Evolutionary conservation across 2,113 vertebrate genomes (phyloP).

Genomic region (Eira barbara): DNA sequence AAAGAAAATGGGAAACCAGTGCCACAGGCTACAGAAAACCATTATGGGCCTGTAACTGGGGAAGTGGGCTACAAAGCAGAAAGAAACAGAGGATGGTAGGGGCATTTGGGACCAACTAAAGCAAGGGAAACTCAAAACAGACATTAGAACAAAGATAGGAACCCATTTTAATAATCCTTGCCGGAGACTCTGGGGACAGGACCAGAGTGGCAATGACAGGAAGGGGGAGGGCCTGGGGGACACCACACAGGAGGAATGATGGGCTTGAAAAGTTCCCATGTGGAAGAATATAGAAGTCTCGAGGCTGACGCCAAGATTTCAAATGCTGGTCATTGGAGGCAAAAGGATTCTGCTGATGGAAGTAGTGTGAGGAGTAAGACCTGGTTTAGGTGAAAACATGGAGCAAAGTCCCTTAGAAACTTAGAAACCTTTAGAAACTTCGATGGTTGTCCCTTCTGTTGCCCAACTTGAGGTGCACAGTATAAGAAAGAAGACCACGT

Average conservation of each 20-base stretch:
- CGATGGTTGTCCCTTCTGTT: rapidly evolving
- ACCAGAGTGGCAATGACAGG: not conserved
- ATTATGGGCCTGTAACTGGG: not conserved
- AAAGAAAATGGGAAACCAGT: not conserved
- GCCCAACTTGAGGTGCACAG: not conserved
- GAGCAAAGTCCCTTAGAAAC: not conserved
- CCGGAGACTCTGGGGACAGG: not conserved
- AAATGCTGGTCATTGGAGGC: not conserved
- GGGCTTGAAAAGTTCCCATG: not conserved
- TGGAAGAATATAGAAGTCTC: not conserved
- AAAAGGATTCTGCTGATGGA: not conserved
- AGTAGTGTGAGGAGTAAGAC: not conserved
- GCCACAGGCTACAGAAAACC: not conserved
- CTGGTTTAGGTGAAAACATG: not conserved
- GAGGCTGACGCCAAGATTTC: not conserved
- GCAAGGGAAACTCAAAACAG: not conserved
- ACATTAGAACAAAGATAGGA: not conserved
- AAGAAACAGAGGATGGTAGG: not conserved
- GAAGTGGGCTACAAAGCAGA: not conserved
- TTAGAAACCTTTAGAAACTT: not conserved
- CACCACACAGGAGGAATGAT: not conserved
- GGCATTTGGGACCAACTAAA: not conserved
- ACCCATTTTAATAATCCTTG: not conserved
- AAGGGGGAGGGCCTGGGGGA: rapidly evolving
- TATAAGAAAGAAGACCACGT: not conserved